A percentile compares a stretch with the other conserved stretches of the same genome.
Conservation (phyloP, 1,140 invertebrate genomes). For the Acromyrmex charruanus region DNA sequence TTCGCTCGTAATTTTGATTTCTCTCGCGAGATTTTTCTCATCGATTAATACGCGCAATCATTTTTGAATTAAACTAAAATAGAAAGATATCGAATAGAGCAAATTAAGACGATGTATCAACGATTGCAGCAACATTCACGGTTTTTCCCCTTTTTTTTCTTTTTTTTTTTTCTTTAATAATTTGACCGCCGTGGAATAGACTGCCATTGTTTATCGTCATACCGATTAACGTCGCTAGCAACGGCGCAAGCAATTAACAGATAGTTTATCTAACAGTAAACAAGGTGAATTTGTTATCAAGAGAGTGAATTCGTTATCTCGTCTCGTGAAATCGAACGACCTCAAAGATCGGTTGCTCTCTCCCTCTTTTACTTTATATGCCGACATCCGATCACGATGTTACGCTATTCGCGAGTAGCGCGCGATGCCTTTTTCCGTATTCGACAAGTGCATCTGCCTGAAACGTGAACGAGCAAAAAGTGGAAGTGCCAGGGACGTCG, state of each 20-base stretch:
- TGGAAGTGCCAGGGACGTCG: slow-evolving; percentile 21
- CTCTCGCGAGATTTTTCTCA: neutral
- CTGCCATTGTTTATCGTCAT: slow-evolving; percentile 34
- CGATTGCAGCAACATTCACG: neutral
- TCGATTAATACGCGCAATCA: neutral
- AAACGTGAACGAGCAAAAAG: slow-evolving; percentile 7
- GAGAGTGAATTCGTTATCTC: slow-evolving; percentile 4
- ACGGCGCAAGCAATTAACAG: slow-evolving; percentile 59
- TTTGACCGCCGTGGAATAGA: neutral
- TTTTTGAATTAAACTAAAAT: neutral
- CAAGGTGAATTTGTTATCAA: slow-evolving; percentile 73
- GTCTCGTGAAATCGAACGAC: slow-evolving; percentile 47
- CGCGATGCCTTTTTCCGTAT: slow-evolving; percentile 45
- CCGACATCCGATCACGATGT: neutral
- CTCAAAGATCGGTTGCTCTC: slow-evolving; percentile 5
- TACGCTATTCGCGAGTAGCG: neutral
- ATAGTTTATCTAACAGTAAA: slow-evolving; percentile 71
- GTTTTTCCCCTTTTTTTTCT: neutral
- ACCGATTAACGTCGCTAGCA: slow-evolving; percentile 25
- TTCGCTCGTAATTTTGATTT: neutral
- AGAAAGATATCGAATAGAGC: neutral
- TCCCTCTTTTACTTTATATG: neutral
- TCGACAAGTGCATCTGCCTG: slow-evolving; percentile 48
- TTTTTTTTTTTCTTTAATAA: neutral
- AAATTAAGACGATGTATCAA: neutral